Evolutionary conservation across 2,113 vertebrate species (phyloP).

Genomic region (Gorsachius goisagi): DNA sequence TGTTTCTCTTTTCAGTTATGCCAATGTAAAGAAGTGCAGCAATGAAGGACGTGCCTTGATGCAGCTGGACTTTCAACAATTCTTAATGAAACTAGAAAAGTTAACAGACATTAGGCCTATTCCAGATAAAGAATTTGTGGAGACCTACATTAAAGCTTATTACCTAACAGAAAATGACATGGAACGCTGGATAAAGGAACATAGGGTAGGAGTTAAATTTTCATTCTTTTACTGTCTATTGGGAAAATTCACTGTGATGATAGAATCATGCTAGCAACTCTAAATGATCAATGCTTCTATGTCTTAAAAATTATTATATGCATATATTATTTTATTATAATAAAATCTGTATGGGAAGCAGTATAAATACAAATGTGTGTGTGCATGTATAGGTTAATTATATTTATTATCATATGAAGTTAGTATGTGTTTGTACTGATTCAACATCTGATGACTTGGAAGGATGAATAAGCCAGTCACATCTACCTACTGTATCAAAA

Average conservation of each 20-base stretch:
- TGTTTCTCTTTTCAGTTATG: conserved; percentile 79
- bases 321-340: background rate
- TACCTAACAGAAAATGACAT: conserved; percentile 98
- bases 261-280: background rate
- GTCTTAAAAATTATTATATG: background rate
- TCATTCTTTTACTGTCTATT: background rate
- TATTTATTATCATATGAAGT: background rate
- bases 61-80: conserved; percentile 99
- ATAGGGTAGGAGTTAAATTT: conserved; percentile 82
- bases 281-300: background rate
- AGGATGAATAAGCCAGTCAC: background rate
- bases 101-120: conserved; percentile 96
- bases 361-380: background rate
- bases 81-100: conserved; percentile 98
- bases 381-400: background rate
- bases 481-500: background rate
- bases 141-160: conserved; percentile 98
- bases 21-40: conserved; percentile 98
- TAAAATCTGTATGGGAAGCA: background rate
- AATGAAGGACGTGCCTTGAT: conserved; percentile 98
- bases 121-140: conserved; percentile 98
- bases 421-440: background rate
- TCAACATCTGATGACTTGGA: background rate
- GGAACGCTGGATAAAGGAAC: conserved; percentile 98
- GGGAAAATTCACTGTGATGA: background rate